Evolutionary conservation across 2,888 invertebrate species (phyloP).

Genomic region (Aplocera efformata): DNA sequence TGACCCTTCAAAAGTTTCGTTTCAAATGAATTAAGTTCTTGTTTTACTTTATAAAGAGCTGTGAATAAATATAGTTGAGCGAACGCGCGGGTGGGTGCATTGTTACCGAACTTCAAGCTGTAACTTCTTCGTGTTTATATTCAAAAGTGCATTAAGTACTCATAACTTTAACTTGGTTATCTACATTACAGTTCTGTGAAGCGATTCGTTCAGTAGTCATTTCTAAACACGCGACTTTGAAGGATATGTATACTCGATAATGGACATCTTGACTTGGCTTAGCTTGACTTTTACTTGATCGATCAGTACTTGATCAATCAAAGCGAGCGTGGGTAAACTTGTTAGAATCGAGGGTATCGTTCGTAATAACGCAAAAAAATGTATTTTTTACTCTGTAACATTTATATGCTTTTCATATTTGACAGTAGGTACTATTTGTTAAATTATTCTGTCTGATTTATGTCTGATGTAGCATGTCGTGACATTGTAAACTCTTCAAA

Average conservation of each 20-base stretch:
- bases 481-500: too few relatives aligned
- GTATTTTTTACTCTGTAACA: too few relatives aligned
- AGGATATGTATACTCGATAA: slow-evolving; percentile 7
- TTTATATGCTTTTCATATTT: too few relatives aligned
- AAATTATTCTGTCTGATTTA: too few relatives aligned
- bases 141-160: slow-evolving; percentile 52
- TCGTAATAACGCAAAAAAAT: too few relatives aligned
- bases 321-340: slow-evolving; percentile 8
- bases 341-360: background rate
- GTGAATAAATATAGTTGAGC: slow-evolving; percentile 24
- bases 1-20: slow-evolving; percentile 4
- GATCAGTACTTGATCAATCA: slow-evolving; percentile 12
- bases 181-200: slow-evolving; percentile 31
- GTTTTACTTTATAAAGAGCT: slow-evolving; percentile 18
- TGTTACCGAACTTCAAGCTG: slow-evolving; percentile 40
- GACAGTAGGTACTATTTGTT: too few relatives aligned
- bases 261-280: slow-evolving; percentile 12
- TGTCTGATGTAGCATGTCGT: too few relatives aligned
- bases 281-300: slow-evolving; percentile 1
- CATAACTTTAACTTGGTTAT: slow-evolving; percentile 43
- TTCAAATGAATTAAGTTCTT: slow-evolving; percentile 21
- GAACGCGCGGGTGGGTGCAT: slow-evolving; percentile 26
- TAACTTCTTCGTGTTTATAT: slow-evolving; percentile 46
- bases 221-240: slow-evolving; percentile 8
- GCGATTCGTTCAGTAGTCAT: slow-evolving; percentile 18